Percentiles rank a stretch among this genome's conserved stretches.
Evolutionary conservation across 2,888 invertebrate species (phyloP).

Genomic region (Spodoptera littoralis): DNA sequence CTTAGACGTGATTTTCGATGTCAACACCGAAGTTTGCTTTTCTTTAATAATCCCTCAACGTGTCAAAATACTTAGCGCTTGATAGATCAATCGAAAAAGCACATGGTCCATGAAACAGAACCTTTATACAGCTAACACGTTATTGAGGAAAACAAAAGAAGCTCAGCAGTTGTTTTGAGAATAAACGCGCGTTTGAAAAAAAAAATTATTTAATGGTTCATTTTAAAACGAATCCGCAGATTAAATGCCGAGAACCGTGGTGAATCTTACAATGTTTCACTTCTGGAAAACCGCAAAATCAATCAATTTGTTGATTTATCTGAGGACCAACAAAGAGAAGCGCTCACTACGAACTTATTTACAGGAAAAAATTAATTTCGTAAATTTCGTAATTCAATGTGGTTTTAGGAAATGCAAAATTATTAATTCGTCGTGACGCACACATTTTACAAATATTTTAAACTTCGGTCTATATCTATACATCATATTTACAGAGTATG

Average conservation of each 20-base stretch:
- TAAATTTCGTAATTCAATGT: not conserved
- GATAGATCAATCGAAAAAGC: no score
- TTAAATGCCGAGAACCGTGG: conserved; percentile 34
- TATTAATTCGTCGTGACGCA: no score
- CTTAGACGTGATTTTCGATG: no score
- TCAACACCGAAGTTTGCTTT: no score
- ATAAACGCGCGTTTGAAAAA: conserved; percentile 5
- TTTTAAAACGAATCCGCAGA: conserved; percentile 18
- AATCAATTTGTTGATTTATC: conserved; percentile 52
- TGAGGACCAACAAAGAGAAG: conserved; percentile 10
- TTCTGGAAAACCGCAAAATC: conserved; percentile 38
- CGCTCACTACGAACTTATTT: not conserved
- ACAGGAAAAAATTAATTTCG: conserved; percentile 12
- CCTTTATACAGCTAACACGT: no score
- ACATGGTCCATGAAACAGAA: no score
- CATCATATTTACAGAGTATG: no score
- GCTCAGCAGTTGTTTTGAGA: not conserved
- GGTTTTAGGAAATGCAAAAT: no score
- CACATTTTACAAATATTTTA: no score
- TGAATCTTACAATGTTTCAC: conserved; percentile 23
- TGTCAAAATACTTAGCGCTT: no score
- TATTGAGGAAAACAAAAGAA: not conserved
- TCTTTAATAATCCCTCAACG: no score
- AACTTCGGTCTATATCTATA: no score
- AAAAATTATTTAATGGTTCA: conserved; percentile 30